phyloP scores from a whole-genome alignment of 2,888 invertebrate genomes.

The Cephus spinipes region DNA sequence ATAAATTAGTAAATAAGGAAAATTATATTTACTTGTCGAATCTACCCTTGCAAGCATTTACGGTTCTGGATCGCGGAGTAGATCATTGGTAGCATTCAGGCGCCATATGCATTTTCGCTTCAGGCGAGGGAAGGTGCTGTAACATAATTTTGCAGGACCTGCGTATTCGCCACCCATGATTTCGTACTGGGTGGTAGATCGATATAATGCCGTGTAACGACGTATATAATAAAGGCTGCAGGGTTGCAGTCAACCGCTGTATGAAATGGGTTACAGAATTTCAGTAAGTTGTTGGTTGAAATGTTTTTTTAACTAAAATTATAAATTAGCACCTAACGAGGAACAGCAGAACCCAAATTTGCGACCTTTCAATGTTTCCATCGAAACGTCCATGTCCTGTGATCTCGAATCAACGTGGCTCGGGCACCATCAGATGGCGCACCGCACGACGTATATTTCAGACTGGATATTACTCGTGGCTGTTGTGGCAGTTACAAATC shows the following conservation, averaged over 20 bases:
- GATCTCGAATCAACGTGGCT: not conserved
- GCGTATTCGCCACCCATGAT: not conserved
- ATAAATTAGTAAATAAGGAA: not conserved
- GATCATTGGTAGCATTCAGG: not conserved
- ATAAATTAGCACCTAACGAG: not conserved
- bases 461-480: not conserved
- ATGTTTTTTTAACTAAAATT: not conserved
- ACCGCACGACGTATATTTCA: not conserved
- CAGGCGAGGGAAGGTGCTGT: not conserved
- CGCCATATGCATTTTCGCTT: not conserved
- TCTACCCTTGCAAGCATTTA: not conserved
- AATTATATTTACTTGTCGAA: not conserved
- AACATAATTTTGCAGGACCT: not conserved
- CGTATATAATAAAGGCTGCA: not conserved
- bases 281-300: not conserved
- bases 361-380: not conserved
- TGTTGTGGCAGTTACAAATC: not conserved
- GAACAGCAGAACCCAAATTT: not conserved
- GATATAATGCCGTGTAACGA: not conserved
- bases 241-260: not conserved
- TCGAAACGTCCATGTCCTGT: not conserved
- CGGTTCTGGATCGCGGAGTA: not conserved
- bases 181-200: not conserved
- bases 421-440: not conserved
- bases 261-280: not conserved